These are phyloP conservation scores for Ectemnius lituratus DNA, from an alignment of 2,888 invertebrate species.

Conservation along the genomic window DNA sequence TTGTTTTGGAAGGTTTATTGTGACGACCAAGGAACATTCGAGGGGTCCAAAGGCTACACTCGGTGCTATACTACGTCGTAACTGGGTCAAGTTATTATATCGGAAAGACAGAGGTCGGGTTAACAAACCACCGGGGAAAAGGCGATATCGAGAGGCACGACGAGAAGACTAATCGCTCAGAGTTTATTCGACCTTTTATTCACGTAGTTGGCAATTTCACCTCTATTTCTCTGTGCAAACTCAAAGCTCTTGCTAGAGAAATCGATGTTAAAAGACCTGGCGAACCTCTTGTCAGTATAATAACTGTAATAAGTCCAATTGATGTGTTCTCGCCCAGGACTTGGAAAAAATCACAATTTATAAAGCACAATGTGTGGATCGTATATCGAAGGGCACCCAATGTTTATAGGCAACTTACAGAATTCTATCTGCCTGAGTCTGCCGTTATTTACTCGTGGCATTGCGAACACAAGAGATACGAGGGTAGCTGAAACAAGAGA, in stretches of 20 bases:
- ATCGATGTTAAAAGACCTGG: no score
- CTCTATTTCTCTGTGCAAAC: no score
- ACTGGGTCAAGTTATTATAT: slow-evolving; percentile 4
- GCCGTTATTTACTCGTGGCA: neutral
- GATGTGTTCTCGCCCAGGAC: neutral
- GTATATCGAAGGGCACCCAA: neutral
- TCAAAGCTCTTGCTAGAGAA: no score
- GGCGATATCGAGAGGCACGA: no score
- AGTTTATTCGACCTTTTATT: no score
- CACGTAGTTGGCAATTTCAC: no score
- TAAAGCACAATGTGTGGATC: neutral
- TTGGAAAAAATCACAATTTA: neutral
- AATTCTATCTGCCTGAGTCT: neutral
- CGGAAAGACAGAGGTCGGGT: no score
- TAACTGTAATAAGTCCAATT: neutral
- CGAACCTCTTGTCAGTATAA: no score
- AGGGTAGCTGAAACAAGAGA: neutral
- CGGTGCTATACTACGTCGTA: neutral
- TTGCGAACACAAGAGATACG: neutral
- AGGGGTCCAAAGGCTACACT: neutral
- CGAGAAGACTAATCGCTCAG: no score
- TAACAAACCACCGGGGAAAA: no score
- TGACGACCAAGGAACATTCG: neutral
- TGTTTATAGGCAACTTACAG: neutral
- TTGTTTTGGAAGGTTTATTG: neutral